Base-by-base conservation (phyloP, 2,888 invertebrate species). In the Nomada goodeniana region DNA sequence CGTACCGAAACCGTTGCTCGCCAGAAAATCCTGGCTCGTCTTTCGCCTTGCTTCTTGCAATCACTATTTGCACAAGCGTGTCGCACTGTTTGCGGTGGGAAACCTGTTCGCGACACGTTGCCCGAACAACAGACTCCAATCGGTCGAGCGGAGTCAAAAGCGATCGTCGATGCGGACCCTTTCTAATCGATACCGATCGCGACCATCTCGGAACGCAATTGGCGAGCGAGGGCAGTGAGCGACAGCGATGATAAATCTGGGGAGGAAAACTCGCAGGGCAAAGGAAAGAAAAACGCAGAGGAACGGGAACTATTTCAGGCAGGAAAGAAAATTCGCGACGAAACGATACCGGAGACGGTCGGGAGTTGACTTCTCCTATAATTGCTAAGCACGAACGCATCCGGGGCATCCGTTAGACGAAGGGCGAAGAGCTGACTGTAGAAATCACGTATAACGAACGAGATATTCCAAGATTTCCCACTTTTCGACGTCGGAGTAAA, bases 391-490 rank as follows among this genome's bases (percentile, higher is more conserved):
- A 70, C 80, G 73, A 83, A 84, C 80, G 80, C 83, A 83, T 79
- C 74, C 84, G 59, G 71, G 76, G 83, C 67, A 76, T 72, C 50
- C 76, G 70, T 59, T 67, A 57, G 29, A 75, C 68, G 68, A 72
- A 59, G 72, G 77, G 57, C 73, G 44, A 13, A 47, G 60, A 36
- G 36, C 11, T 47, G 78, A 72, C 71, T 69, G 69, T 55, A 83
- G 72, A 70, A 84, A 80, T 84, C 80, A 76, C 83, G 72, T 83
- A 44, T 83, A 83, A 83, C 83, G 78, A 83, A 83, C 78, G 60
- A 83, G 83, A 83, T 83, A 79, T 83, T 72, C 83, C 83, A 83
- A 78, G 83, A 83, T 83, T 83, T 78, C 64, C 83, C 75, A 78
- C 64, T 83, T 83, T 83, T 83, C 83, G 83, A 71, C 75, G 68